Evolutionary conservation across 2,113 vertebrate genomes (phyloP).

Genomic region (Neoarius graeffei): DNA sequence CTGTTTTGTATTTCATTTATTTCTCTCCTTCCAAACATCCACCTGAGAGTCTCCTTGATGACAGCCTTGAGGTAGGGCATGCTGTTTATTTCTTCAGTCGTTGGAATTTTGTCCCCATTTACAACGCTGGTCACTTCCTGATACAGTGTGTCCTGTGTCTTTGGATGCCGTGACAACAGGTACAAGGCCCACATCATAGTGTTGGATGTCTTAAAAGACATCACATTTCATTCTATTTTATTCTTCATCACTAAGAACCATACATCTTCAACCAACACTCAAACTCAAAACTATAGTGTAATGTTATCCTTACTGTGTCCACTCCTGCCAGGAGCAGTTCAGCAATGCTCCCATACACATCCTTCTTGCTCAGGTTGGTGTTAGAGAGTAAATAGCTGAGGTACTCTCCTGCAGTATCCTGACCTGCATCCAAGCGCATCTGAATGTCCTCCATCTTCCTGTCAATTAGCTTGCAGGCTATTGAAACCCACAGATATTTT

Average conservation of each 20-base stretch:
- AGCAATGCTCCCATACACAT: constrained; percentile 82
- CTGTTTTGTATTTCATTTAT: background rate
- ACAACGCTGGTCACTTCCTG: constrained; percentile 76
- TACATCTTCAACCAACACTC: background rate
- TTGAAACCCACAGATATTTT: constrained; percentile 11
- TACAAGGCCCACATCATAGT: constrained; percentile 86
- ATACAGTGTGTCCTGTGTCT: constrained; percentile 77
- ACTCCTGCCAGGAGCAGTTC: constrained; percentile 91
- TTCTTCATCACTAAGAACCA: background rate
- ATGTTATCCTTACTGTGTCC: constrained; percentile 82
- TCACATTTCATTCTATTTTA: background rate
- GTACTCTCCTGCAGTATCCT: constrained; percentile 82
- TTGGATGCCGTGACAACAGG: constrained; percentile 77
- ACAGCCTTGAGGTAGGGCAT: constrained; percentile 85
- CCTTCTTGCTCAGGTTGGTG: constrained; percentile 76
- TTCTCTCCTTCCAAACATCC: constrained; percentile 1
- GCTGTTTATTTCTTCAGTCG: constrained; percentile 74
- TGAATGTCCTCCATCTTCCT: constrained; percentile 81
- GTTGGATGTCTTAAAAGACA: constrained; percentile 83
- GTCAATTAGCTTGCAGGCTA: constrained; percentile 85
- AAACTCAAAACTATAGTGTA: background rate
- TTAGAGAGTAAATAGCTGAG: constrained; percentile 85
- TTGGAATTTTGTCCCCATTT: constrained; percentile 67
- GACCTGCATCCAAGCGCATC: constrained; percentile 66
- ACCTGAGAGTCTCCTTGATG: constrained; percentile 90